phyloP scores from a whole-genome alignment of 2,113 vertebrate species.

The Colius striatus region DNA sequence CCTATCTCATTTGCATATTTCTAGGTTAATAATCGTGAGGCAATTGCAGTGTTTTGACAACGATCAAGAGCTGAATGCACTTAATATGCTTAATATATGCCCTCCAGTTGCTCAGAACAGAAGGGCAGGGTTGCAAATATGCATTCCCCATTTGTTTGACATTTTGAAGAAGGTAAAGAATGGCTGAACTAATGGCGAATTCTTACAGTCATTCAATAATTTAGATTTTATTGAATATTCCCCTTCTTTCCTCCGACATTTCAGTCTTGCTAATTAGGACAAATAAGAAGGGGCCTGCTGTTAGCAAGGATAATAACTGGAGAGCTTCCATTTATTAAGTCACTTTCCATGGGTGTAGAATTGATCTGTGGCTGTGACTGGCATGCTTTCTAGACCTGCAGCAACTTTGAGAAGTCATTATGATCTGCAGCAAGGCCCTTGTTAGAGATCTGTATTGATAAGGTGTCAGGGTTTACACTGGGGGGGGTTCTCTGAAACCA shows the following conservation, averaged over 20 bases:
- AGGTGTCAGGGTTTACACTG: constrained; percentile 29
- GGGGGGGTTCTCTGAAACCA: neutral
- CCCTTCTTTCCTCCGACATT: constrained; percentile 65
- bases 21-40: constrained; percentile 36
- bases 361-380: constrained; percentile 72
- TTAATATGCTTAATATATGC: constrained; percentile 57
- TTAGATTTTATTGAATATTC: constrained; percentile 75
- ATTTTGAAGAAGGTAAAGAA: constrained; percentile 60
- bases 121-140: constrained; percentile 48
- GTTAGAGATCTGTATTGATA: constrained; percentile 60
- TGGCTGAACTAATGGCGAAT: constrained; percentile 46
- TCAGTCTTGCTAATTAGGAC: constrained; percentile 71
- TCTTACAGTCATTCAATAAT: constrained; percentile 71
- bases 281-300: constrained; percentile 70
- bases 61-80: constrained; percentile 25
- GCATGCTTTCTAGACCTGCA: constrained; percentile 65
- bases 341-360: constrained; percentile 68
- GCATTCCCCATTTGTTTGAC: constrained; percentile 54
- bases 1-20: constrained; percentile 18
- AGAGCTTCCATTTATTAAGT: constrained; percentile 73
- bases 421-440: constrained; percentile 29
- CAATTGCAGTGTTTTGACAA: constrained; percentile 54
- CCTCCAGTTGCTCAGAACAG: constrained; percentile 47
- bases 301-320: constrained; percentile 61
- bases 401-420: constrained; percentile 69